Conservation (phyloP, 2,797 vertebrate species). For the Poecilia wingei region DNA sequence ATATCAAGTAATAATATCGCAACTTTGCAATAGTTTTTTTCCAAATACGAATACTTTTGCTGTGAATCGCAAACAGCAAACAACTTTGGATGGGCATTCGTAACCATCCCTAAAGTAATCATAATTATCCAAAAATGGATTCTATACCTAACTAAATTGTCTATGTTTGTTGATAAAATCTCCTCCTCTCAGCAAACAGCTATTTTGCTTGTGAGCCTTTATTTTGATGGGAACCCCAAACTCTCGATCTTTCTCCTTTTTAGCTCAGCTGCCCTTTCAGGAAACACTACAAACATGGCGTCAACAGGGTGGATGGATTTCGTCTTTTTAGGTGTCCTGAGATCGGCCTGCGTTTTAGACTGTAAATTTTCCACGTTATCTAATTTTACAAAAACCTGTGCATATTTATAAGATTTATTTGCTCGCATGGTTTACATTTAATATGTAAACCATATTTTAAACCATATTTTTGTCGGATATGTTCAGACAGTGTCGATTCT, state of each 20-base stretch:
- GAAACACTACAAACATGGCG: constrained; percentile 71
- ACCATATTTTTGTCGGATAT: background rate
- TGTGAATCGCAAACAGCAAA: background rate
- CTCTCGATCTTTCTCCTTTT: background rate
- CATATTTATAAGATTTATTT: accelerated
- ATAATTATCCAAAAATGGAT: background rate
- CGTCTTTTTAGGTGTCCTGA: constrained; percentile 24
- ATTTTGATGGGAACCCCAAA: constrained; percentile 7
- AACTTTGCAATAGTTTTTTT: background rate
- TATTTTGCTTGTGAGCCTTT: constrained; percentile 3
- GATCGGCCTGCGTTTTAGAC: constrained; percentile 27
- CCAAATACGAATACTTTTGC: background rate
- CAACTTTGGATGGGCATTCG: background rate
- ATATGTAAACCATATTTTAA: too few species aligned
- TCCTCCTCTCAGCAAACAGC: background rate
- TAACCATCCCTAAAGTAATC: background rate
- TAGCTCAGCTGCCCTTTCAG: background rate
- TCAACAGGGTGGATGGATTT: constrained; percentile 2
- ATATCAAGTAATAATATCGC: background rate
- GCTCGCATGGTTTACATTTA: accelerated
- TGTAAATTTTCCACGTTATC: background rate
- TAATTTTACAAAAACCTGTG: accelerated
- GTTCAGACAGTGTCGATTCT: background rate
- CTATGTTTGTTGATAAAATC: background rate
- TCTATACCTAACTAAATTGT: background rate